Evolutionary conservation across 2,888 invertebrate species (phyloP), one percentile per base, ranked within the genome.

Genomic region (Didymodactylos carnosus): DNA sequence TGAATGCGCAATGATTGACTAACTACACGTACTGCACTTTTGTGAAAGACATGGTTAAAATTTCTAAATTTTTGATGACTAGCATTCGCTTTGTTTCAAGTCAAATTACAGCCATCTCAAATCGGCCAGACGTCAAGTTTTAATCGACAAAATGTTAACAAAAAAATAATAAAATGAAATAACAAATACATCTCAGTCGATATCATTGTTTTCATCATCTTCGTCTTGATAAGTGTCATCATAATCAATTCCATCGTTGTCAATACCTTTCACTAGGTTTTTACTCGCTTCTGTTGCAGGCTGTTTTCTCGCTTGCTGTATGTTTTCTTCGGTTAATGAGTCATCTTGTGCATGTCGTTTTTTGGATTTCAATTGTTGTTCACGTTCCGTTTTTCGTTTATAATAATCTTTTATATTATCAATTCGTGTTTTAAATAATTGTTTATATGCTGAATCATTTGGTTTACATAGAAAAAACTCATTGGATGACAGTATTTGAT

Each of bases 41-140:
- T 35, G 13, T 29, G 13, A 25, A 16, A 5, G 11, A 3, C 35
- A 39, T 39, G 2, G 10, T 25, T 39, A 25, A 27, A 29, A 39
- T 27, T 62, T 72, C 29, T 23, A 62, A 83, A 89, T 0, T 95
- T 91, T 83, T 90, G 90, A 79, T 88, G 87, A 69, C 92, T 90
- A 77, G 92, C 92, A 88, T 85, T 78, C 88, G 88, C 92, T 93
- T 93, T 14, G 94, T 94, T 76, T 97, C 97, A 19, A 92, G 87
- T 77, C 95, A 86, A 46, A 90, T 91, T 11, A 94, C 94, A 73
- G 91, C 92, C 94, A 97, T 97, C 78, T 95, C 97, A 86, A 95
- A 97, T 76, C 97, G 88, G 0, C 97, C 98, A 85, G 94, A 86
- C 98, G 98, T 73, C 98, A 86, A 83, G 98, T 94, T 84, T 92